Evolutionary conservation across 2,113 vertebrate species (phyloP), one percentile per base, ranked within the genome.

Genomic region (Aldabrachelys gigantea): DNA sequence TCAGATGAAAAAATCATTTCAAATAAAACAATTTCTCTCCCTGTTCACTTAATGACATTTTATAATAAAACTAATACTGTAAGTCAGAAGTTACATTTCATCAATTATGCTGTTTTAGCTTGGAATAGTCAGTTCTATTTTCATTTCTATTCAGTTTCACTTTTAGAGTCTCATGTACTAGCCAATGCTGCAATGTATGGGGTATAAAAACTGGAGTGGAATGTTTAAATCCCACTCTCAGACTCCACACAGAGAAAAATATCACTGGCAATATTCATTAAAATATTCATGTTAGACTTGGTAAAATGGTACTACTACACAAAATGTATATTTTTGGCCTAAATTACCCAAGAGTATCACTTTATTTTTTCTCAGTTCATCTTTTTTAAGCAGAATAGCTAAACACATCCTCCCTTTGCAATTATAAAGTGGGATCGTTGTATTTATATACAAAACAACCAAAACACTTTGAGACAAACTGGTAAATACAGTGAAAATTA

Each of bases 11-110:
- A 94, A 29, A 31, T 27, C 78, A 65, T 31, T 94, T 75, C 57
- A 95, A 94, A 93, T 65, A 89, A 95, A 95, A 88, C 81, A 87
- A 93, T 76, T 85, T 91, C 85, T 87, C 90, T 85, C 89, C 35
- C 2, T 69, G 65, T 62, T 91, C 72, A 21, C 35, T 27, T 83
- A 90, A 78, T 62, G 90, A 27, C 53, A 10, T 29, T 84, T 85
- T 2, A 56, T 52, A 89, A 80, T 1, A 29, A 84, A 91, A 78
- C 41, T 44, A 47, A 78, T 25, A 27, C 10, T 47, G 5, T 76
- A 78, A 78, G 41, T 25, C 5, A 78, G 24, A 27, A 78, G 25
- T 25, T 78, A 78, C 41, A 44, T 47, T 47, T 44, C 0, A 27
- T 44, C 75, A 78, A 24, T 29, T 13, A 27, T 47, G 75, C 38